These are phyloP conservation scores for Endomychus coccineus DNA, from an alignment of 2,888 invertebrate genomes.

Conservation along the genomic window DNA sequence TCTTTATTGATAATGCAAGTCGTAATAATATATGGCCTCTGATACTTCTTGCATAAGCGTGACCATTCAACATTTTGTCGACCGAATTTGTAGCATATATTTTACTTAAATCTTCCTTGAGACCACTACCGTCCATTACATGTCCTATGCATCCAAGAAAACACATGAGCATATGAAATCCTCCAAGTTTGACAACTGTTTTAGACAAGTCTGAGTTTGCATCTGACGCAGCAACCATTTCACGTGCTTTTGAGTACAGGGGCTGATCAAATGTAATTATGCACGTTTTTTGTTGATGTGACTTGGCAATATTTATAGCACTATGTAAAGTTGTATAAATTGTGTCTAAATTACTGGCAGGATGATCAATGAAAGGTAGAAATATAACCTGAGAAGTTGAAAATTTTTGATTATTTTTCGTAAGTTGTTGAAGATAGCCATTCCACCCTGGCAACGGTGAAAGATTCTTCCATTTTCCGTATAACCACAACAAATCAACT, in stretches of 20 bases:
- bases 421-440: conserved; percentile 32
- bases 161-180: conserved; percentile 34
- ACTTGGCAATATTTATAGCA: conserved; percentile 21
- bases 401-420: conserved; percentile 21
- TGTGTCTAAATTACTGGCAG: conserved; percentile 17
- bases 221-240: conserved; percentile 23
- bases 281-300: conserved; percentile 19
- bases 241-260: conserved; percentile 24
- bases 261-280: conserved; percentile 12
- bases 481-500: too few species aligned
- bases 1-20: conserved; percentile 30
- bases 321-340: conserved; percentile 20
- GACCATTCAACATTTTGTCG: conserved; percentile 31
- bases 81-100: conserved; percentile 22
- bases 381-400: conserved; percentile 10
- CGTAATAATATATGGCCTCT: conserved; percentile 29
- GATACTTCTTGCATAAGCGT: conserved; percentile 27
- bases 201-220: conserved; percentile 31
- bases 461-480: conserved; percentile 31
- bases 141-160: conserved; percentile 36
- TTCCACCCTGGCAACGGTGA: conserved; percentile 33
- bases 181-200: conserved; percentile 27
- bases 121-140: conserved; percentile 39
- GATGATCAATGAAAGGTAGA: conserved; percentile 12
- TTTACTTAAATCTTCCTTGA: conserved; percentile 28